phyloP scores from a whole-genome alignment of 2,797 vertebrate genomes.

The Xenops minutus region DNA sequence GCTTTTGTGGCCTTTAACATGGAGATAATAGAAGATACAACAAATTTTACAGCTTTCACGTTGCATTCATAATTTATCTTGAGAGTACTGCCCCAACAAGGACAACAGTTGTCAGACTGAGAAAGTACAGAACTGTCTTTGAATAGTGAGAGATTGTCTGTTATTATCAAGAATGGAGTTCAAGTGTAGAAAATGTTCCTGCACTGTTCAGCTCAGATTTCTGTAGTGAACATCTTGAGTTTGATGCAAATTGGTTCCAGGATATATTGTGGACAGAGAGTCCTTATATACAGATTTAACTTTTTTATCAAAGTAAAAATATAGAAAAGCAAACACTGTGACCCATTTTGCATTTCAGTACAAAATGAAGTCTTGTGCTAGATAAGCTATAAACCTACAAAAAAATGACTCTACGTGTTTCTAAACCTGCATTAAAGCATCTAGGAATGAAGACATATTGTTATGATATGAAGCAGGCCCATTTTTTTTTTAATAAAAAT shows the following conservation, averaged over 20 bases:
- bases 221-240: constrained; percentile 51
- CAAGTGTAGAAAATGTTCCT: constrained; percentile 67
- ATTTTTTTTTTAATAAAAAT: background rate
- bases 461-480: background rate
- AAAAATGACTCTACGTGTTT: constrained; percentile 12
- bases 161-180: constrained; percentile 78
- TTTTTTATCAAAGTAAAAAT: constrained; percentile 6
- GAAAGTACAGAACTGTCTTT: constrained; percentile 79
- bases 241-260: constrained; percentile 44
- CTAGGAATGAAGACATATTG: background rate
- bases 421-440: constrained; percentile 1
- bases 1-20: constrained; percentile 99
- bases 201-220: constrained; percentile 57
- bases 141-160: constrained; percentile 79
- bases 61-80: constrained; percentile 99
- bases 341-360: constrained; percentile 26
- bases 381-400: constrained; percentile 23
- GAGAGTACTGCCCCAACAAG: constrained; percentile 94
- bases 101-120: constrained; percentile 90
- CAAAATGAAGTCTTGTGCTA: background rate
- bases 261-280: constrained; percentile 3
- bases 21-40: constrained; percentile 99
- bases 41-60: constrained; percentile 99
- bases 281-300: constrained; percentile 29
- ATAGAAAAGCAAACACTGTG: background rate